Conservation (phyloP, 2,113 vertebrate species). For the Grallaria varia region DNA sequence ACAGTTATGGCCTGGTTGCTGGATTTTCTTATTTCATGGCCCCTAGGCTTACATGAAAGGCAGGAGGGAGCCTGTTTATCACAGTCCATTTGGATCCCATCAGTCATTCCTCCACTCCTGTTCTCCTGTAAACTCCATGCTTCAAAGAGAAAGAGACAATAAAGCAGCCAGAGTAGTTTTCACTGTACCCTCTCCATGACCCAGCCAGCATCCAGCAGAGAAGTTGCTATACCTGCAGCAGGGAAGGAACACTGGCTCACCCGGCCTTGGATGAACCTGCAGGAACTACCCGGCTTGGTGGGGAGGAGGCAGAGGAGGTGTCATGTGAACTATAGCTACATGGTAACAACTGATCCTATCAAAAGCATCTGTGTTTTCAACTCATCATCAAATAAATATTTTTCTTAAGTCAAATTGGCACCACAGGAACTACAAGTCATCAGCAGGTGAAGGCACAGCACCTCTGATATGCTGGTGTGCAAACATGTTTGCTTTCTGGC, state of each 20-base stretch:
- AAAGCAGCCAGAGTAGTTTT: background rate
- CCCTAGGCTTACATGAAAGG: background rate
- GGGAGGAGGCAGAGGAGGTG: background rate
- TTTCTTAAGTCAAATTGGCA: background rate
- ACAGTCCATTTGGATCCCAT: background rate
- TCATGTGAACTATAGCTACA: background rate
- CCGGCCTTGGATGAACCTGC: background rate
- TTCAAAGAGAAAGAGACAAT: background rate
- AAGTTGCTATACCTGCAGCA: background rate
- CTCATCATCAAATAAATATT: background rate
- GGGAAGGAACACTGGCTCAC: background rate
- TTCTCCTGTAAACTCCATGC: background rate
- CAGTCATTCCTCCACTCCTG: background rate
- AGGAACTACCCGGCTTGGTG: background rate
- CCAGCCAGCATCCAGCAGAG: background rate
- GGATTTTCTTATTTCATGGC: background rate
- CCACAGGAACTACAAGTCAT: background rate
- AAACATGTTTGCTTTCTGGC: background rate
- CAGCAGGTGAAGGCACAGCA: background rate
- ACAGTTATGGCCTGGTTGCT: background rate
- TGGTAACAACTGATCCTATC: accelerated
- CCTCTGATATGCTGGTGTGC: background rate
- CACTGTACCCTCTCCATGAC: background rate
- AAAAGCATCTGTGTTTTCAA: background rate
- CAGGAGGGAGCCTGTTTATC: background rate